These are phyloP conservation scores for Cyprinus carpio DNA, from an alignment of 2,113 vertebrate species.

Conservation along the genomic window DNA sequence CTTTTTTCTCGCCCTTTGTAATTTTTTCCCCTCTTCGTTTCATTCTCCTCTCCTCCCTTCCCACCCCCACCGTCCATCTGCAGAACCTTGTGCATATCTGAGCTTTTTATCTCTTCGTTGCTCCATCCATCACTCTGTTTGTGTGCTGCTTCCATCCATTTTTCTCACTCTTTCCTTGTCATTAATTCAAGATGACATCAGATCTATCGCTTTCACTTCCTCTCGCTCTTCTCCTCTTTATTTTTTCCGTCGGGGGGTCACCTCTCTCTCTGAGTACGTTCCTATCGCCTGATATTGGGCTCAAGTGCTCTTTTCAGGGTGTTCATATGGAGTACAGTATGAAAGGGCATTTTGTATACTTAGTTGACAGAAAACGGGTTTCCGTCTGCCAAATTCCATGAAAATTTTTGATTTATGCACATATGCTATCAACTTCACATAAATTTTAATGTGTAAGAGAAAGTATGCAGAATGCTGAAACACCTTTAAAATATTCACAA, in stretches of 20 bases:
- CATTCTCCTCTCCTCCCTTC: neutral
- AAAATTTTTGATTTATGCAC: too few species aligned
- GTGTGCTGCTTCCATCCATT: slow-evolving; percentile 37
- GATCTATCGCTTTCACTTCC: slow-evolving; percentile 51
- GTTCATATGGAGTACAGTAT: too few species aligned
- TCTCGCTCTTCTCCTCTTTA: slow-evolving; percentile 20
- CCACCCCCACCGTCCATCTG: slow-evolving; percentile 15
- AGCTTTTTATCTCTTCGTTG: slow-evolving; percentile 21
- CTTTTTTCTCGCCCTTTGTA: slow-evolving; percentile 29
- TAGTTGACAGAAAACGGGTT: too few species aligned
- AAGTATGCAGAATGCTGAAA: too few species aligned
- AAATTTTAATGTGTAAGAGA: too few species aligned
- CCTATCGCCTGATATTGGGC: too few species aligned
- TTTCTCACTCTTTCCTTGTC: slow-evolving; percentile 48
- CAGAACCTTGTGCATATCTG: slow-evolving; percentile 15
- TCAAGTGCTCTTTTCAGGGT: too few species aligned
- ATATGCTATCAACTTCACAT: too few species aligned
- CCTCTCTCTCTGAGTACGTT: too few species aligned
- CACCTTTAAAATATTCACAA: too few species aligned
- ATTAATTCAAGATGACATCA: slow-evolving; percentile 55
- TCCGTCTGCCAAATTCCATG: too few species aligned
- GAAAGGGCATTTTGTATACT: too few species aligned
- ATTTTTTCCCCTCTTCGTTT: slow-evolving; percentile 37
- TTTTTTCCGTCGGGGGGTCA: neutral
- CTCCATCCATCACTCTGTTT: slow-evolving; percentile 53